Percentiles rank a stretch among this genome's conserved stretches.
These are phyloP conservation scores for Epistrophe eligans DNA, from an alignment of 2,888 invertebrate genomes.

Conservation along the genomic window DNA sequence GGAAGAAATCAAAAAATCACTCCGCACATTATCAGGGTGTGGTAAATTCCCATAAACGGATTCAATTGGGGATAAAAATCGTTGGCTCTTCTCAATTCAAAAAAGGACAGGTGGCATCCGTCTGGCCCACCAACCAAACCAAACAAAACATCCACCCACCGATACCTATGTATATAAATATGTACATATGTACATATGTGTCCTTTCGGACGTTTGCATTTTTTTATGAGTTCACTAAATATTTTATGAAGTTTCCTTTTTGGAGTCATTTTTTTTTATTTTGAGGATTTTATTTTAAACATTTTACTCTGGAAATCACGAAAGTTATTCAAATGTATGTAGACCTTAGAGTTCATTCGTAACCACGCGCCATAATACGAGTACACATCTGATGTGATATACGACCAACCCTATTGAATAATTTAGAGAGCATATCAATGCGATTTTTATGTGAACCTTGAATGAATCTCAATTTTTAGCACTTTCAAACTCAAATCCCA, in stretches of 20 bases:
- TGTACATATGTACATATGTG: not conserved
- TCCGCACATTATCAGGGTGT: constrained; percentile 75
- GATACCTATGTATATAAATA: not conserved
- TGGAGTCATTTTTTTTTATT: constrained; percentile 77
- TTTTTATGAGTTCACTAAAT: constrained; percentile 80
- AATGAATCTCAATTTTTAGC: constrained; percentile 76
- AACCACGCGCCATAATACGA: constrained; percentile 1
- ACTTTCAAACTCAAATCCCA: constrained; percentile 47
- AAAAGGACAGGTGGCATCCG: constrained; percentile 47
- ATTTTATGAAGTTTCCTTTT: constrained; percentile 83
- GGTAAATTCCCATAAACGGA: constrained; percentile 75
- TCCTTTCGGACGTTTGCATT: constrained; percentile 69
- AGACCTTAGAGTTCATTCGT: constrained; percentile 40
- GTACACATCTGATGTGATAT: constrained; percentile 53
- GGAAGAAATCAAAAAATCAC: constrained; percentile 75
- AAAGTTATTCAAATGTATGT: constrained; percentile 63
- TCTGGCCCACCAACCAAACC: constrained; percentile 60
- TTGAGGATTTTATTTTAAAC: constrained; percentile 74
- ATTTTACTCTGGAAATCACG: constrained; percentile 68
- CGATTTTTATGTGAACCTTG: constrained; percentile 77
- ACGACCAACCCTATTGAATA: constrained; percentile 77
- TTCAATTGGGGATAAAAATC: constrained; percentile 74
- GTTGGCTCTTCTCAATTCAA: constrained; percentile 53
- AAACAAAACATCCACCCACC: constrained; percentile 56
- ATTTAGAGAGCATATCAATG: constrained; percentile 77